These are phyloP conservation scores for Aricia agestis DNA, from an alignment of 1,140 invertebrate genomes.

Conservation along the genomic window DNA sequence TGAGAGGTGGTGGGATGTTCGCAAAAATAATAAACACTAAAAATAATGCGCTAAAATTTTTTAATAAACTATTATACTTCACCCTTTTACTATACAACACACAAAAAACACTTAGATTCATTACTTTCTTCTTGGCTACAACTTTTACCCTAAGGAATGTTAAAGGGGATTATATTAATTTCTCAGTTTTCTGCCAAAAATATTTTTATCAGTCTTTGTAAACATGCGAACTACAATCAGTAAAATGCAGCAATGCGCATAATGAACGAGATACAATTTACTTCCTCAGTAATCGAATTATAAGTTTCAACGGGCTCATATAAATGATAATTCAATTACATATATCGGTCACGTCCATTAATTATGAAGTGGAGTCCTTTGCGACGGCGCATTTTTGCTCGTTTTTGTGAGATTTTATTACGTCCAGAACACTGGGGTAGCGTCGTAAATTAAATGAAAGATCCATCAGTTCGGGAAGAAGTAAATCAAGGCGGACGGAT, in stretches of 20 bases:
- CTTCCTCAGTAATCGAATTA: slow-evolving; percentile 12
- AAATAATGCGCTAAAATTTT: slow-evolving; percentile 38
- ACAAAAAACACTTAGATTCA: background rate
- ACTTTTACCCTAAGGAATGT: no score
- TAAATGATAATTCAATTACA: slow-evolving; percentile 19
- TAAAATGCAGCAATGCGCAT: background rate
- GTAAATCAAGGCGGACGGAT: slow-evolving; percentile 75
- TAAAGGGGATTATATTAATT: no score
- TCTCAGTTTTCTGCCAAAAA: no score
- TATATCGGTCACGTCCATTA: slow-evolving; percentile 19
- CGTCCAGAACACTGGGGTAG: slow-evolving; percentile 63
- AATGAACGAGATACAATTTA: background rate
- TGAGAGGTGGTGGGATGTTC: slow-evolving; percentile 40
- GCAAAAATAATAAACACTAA: slow-evolving; percentile 41
- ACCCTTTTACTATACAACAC: background rate
- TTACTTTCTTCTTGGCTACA: background rate
- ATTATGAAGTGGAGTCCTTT: slow-evolving; percentile 15
- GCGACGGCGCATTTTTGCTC: slow-evolving; percentile 61
- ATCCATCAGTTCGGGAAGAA: slow-evolving; percentile 75
- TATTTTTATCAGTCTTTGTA: background rate
- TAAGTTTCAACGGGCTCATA: background rate
- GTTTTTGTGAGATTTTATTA: slow-evolving; percentile 71
- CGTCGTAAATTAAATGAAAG: slow-evolving; percentile 74
- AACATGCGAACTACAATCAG: background rate
- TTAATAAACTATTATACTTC: slow-evolving; percentile 11